Evolutionary conservation across 2,797 vertebrate species (phyloP), one percentile per base, ranked within the genome.

Genomic region (Takifugu ocellatus): DNA sequence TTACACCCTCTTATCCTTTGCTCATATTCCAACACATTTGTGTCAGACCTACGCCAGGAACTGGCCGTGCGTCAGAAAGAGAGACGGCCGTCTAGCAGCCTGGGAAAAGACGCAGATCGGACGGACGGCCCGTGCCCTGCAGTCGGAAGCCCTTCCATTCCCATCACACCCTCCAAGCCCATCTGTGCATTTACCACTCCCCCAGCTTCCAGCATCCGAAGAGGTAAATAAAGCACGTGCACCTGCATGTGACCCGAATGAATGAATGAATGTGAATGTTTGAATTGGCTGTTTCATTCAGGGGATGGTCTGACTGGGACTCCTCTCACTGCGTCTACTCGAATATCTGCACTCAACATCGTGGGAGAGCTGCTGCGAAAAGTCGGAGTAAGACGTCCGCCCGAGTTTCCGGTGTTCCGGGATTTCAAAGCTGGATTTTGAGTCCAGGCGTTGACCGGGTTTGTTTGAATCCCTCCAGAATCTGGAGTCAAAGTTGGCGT

Each of bases 301-400:
- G 95, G 94, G 17, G 93, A 94, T 64, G 85, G 91, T 54, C 87
- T 90, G 0, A 78, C 91, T 0, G 92, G 93, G 66, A 97, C 93
- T 2, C 97, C 96, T 0, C 92, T 99, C 44, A 99, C 96, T 0
- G 95, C 96, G 0, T 95, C 96, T 0, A 95, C 96, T 49, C 92
- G 96, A 63, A 98, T 98, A 90, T 99, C 97, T 43, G 97, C 96
- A 5, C 93, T 99, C 31, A 98, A 97, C 80, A 98, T 99, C 0
- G 96, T 99, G 2, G 96, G 97, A 51, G 97, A 99, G 81, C 88
- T 99, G 69, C 91, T 99, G 54, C 90, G 94, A 65, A 99, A 99
- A 97, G 97, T 99, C 0, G 96, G 96, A 85, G 97, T 99, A 85
- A 94, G 94, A 59, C 11, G 66, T 59, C 50, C 24, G 1, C 43